Conservation (phyloP, 2,797 vertebrate species). For the Cirrhinus molitorella region DNA sequence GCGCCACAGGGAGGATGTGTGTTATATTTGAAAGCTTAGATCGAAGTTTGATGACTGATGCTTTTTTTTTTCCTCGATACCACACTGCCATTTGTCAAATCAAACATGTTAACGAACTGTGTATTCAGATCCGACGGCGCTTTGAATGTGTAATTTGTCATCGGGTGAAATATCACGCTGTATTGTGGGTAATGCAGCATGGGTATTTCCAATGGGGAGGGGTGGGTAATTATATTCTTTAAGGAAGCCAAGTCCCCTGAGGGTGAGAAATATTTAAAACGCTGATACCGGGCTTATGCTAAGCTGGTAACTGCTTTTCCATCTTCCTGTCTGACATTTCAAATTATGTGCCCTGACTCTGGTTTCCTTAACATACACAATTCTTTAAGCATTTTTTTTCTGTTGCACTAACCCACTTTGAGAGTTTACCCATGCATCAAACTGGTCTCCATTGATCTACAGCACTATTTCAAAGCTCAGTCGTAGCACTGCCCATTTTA, state of each 20-base stretch:
- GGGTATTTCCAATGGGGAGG: constrained; percentile 38
- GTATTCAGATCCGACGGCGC: constrained; percentile 39
- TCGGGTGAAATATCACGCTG: constrained; percentile 52
- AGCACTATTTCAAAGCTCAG: constrained; percentile 27
- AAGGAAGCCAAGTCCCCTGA: constrained; percentile 54
- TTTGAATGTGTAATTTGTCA: constrained; percentile 59
- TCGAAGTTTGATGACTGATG: constrained; percentile 42
- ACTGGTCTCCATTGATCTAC: constrained; percentile 23
- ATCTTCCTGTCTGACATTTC: constrained; percentile 60
- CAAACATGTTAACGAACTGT: constrained; percentile 58
- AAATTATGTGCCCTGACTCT: constrained; percentile 51
- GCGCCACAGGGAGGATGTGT: constrained; percentile 35
- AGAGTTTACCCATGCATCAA: constrained; percentile 42
- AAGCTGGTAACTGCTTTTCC: constrained; percentile 52
- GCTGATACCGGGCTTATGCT: constrained; percentile 48
- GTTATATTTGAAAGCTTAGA: constrained; percentile 40
- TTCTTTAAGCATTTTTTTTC: constrained; percentile 16
- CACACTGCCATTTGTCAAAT: constrained; percentile 49
- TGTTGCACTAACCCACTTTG: constrained; percentile 17
- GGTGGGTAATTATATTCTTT: constrained; percentile 57
- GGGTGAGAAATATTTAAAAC: constrained; percentile 62
- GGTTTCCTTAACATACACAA: constrained; percentile 44
- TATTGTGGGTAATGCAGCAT: constrained; percentile 42
- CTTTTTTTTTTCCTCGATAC: constrained; percentile 26
- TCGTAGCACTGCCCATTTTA: constrained; percentile 29